Conservation (phyloP, 2,888 invertebrate genomes). For the Clostera curtula region DNA sequence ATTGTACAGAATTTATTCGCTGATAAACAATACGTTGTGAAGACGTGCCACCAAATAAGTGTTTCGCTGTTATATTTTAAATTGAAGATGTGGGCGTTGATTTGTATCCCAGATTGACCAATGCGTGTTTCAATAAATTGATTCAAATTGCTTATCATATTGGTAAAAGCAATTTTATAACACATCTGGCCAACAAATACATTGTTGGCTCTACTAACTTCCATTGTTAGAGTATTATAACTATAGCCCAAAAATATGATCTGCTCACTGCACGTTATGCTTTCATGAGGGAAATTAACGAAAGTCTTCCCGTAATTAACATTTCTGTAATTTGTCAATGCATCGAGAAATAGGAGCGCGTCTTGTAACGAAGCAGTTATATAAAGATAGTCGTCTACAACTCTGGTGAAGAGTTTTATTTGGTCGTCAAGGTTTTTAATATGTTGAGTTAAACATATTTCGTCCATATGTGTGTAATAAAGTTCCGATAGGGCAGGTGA, state of each 20-base stretch:
- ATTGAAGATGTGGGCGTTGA: constrained; percentile 61
- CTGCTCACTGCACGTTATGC: constrained; percentile 36
- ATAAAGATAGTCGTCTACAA: constrained; percentile 68
- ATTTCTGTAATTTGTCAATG: constrained; percentile 52
- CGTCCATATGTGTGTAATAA: constrained; percentile 57
- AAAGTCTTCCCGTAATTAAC: constrained; percentile 60
- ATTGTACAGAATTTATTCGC: constrained; percentile 69
- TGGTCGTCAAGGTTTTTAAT: constrained; percentile 22
- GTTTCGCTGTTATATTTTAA: constrained; percentile 49
- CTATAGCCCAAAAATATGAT: constrained; percentile 58
- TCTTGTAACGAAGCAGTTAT: constrained; percentile 54
- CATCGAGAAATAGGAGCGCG: constrained; percentile 46
- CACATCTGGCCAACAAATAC: constrained; percentile 61
- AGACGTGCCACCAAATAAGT: constrained; percentile 55
- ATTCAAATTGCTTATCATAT: constrained; percentile 37
- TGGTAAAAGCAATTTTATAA: constrained; percentile 59
- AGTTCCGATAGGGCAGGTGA: constrained; percentile 67
- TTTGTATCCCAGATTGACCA: constrained; percentile 57
- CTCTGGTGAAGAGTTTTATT: constrained; percentile 49
- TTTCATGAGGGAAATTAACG: constrained; percentile 46
- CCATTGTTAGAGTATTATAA: constrained; percentile 48
- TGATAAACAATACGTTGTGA: constrained; percentile 58
- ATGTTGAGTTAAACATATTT: constrained; percentile 41
- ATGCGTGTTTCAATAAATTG: constrained; percentile 60
- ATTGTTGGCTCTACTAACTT: constrained; percentile 52